Conservation (phyloP, 1,140 invertebrate species). For the Hyles vespertilio region DNA sequence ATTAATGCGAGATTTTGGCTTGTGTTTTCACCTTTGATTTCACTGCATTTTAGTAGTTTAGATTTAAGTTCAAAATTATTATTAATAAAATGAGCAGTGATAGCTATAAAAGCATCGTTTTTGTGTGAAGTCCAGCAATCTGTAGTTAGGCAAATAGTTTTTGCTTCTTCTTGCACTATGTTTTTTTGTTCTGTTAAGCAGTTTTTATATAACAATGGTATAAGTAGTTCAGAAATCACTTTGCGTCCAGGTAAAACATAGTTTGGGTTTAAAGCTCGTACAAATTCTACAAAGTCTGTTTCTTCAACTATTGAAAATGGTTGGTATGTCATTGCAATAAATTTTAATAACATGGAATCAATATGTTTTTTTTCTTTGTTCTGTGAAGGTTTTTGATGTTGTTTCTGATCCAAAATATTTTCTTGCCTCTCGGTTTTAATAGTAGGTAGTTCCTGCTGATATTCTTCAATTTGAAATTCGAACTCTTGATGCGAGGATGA, state of each 20-base stretch:
- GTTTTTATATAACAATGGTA: conserved; percentile 10
- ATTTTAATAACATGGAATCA: conserved; percentile 18
- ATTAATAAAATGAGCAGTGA: conserved; percentile 19
- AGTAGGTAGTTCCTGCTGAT: not conserved
- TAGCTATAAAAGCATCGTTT: conserved; percentile 14
- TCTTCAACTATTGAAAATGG: conserved; percentile 40
- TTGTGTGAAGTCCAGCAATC: conserved; percentile 18
- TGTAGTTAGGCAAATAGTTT: conserved; percentile 13
- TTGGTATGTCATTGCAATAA: conserved; percentile 32
- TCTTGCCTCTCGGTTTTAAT: not conserved
- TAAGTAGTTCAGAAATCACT: conserved; percentile 13
- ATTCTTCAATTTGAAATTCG: not conserved
- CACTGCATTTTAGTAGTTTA: conserved; percentile 10
- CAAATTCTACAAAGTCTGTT: conserved; percentile 31
- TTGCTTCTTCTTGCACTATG: conserved; percentile 8
- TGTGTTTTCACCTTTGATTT: not conserved
- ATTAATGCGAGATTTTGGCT: not conserved
- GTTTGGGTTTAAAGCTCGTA: conserved; percentile 29
- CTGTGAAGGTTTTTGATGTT: not conserved
- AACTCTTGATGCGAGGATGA: not conserved
- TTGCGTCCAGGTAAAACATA: conserved; percentile 36
- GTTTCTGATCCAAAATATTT: not conserved
- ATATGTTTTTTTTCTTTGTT: conserved; percentile 19
- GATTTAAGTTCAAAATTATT: conserved; percentile 12
- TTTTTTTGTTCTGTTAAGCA: conserved; percentile 12